Evolutionary conservation across 2,113 vertebrate species (phyloP).

Genomic region (Hydrolagus affinis): DNA sequence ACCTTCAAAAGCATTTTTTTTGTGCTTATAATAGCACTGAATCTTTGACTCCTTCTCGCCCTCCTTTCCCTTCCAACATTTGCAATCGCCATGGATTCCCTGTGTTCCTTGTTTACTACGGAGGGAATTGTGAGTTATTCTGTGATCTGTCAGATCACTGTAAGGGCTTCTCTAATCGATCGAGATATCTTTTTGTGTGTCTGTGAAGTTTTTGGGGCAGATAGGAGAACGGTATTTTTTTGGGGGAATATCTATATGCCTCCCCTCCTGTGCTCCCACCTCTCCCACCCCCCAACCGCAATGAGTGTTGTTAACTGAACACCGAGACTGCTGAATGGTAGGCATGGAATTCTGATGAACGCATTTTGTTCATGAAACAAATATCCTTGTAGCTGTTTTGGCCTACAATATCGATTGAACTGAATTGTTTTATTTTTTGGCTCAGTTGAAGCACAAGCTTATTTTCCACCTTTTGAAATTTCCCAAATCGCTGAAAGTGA

Average conservation of each 20-base stretch:
- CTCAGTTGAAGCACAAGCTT: no score
- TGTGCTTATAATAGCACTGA: neutral
- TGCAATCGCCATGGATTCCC: no score
- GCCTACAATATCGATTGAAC: neutral
- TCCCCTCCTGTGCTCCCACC: no score
- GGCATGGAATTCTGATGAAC: no score
- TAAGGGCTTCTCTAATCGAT: neutral
- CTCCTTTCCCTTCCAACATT: neutral
- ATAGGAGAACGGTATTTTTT: neutral
- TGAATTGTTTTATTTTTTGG: neutral
- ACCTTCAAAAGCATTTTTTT: neutral
- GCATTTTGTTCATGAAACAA: no score
- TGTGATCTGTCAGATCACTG: neutral
- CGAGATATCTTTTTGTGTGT: neutral
- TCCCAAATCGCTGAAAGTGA: neutral
- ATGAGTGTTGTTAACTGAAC: no score
- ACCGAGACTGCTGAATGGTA: no score
- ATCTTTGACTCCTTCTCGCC: neutral
- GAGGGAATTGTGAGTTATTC: neutral
- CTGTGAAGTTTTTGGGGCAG: neutral
- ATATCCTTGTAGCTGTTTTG: no score
- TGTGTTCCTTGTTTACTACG: no score
- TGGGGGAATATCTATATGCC: neutral
- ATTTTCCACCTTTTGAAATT: neutral
- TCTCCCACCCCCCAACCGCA: neutral